Base-by-base conservation (phyloP, 2,888 invertebrate species). In the Herminia tarsipennalis region DNA sequence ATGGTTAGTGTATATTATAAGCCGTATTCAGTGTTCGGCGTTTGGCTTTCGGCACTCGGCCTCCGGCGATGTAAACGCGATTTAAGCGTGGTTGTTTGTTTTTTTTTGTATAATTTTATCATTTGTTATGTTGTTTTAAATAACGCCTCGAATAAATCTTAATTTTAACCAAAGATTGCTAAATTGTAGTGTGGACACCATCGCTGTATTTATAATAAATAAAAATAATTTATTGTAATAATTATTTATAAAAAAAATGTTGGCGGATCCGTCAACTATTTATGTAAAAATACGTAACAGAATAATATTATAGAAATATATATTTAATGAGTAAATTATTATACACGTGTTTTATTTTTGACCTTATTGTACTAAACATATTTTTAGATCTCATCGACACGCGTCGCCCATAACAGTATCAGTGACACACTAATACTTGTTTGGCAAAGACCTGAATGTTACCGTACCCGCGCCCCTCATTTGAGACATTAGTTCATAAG, bases 271-370 rank as follows among this genome's bases (percentile, higher is more conserved):
- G 56, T 49, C 56, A 52, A 29, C 52, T 54, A 54, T 65, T 70
- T 62, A 69, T 82, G 77, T 83, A 81, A 69, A 78, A 71, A 79
- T 82, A 83, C 77, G 77, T 83, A 84, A 85, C 84, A 86, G 79
- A 85, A 80, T 86, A 85, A 69, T 86, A 84, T 78, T 71, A 85
- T 80, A 84, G 78, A 84, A 81, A 81, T 86, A 86, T 86, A 86
- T 86, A 86, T 86, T 86, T 82, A 84, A 85, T 63, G 79, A 85
- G 76, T 81, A 83, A 83, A 85, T 83, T 81, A 83, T 78, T 76
- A 67, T 38, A 5, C 24, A 40, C 8, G 27, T 45, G 60, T 65
- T 65, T 65, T 54, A 65, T 66, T 66, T 39, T 29, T n/a, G 0
- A 17, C 29, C 22, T 20, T 22, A 3, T 6, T 1, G 24, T 2